Conservation (phyloP, 2,888 invertebrate species). For the Euzophera pinguis region DNA sequence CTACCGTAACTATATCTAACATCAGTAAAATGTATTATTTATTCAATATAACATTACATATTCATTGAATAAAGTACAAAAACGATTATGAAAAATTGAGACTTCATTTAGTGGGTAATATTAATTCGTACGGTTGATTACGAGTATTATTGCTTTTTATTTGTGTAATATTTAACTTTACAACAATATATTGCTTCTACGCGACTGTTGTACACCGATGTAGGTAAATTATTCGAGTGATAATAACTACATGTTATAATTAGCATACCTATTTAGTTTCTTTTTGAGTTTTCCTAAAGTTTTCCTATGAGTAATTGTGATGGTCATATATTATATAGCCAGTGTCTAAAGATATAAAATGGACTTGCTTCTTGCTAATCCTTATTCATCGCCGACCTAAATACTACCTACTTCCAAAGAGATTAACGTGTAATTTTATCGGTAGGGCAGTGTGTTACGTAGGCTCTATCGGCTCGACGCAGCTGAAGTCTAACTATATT, state of each 20-base stretch:
- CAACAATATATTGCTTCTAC: conserved; percentile 27
- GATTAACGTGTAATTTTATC: conserved; percentile 29
- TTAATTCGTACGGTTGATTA: conserved; percentile 34
- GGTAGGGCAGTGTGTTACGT: conserved; percentile 37
- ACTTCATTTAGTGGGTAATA: conserved; percentile 19
- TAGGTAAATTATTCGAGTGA: conserved; percentile 26
- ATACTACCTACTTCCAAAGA: conserved; percentile 30
- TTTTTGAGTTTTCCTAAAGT: conserved; percentile 25
- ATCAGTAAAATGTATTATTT: conserved; percentile 22
- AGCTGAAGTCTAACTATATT: neutral
- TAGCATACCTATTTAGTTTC: conserved; percentile 10
- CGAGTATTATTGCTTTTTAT: conserved; percentile 51
- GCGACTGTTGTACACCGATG: conserved; percentile 13
- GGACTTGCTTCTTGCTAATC: conserved; percentile 41
- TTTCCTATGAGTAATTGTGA: conserved; percentile 29
- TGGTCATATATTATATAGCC: conserved; percentile 26
- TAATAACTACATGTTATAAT: neutral
- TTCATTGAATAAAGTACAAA: conserved; percentile 34
- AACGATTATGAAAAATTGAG: conserved; percentile 31
- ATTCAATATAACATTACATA: conserved; percentile 27
- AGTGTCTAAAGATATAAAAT: conserved; percentile 43
- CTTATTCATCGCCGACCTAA: conserved; percentile 30
- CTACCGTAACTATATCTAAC: conserved; percentile 26
- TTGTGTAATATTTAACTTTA: conserved; percentile 22
- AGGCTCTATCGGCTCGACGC: conserved; percentile 16